Conservation (phyloP, 2,113 vertebrate species). For the Phalacrocorax aristotelis region DNA sequence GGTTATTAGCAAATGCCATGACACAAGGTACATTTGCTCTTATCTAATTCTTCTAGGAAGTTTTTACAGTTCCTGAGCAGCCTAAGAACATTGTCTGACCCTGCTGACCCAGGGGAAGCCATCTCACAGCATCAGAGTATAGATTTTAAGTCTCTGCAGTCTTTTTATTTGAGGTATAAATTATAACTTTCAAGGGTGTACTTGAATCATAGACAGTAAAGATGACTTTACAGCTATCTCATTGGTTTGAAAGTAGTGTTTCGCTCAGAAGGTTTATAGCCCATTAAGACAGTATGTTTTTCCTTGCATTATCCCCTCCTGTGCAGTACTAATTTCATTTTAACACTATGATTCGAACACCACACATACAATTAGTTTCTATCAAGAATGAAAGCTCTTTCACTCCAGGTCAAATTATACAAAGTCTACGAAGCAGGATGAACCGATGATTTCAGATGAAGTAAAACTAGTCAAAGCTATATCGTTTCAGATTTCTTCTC, state of each 20-base stretch:
- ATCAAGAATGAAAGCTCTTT: background rate
- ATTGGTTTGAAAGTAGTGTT: conserved; percentile 13
- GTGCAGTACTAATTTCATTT: conserved; percentile 53
- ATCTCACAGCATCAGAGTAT: background rate
- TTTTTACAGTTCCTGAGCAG: background rate
- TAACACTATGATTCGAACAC: conserved; percentile 33
- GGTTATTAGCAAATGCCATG: background rate
- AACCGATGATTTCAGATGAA: background rate
- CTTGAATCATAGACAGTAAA: background rate
- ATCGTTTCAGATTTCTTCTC: background rate
- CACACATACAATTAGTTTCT: conserved; percentile 16
- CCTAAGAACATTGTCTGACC: background rate
- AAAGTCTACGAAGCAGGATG: background rate
- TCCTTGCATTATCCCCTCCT: background rate
- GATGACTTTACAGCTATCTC: background rate
- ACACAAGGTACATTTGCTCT: background rate
- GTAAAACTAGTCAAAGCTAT: background rate
- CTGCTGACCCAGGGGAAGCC: background rate
- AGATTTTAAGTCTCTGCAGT: background rate
- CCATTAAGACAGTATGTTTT: conserved; percentile 19
- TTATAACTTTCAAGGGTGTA: background rate
- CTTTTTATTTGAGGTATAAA: background rate
- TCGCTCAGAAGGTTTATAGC: conserved; percentile 5
- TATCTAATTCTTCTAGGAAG: background rate
- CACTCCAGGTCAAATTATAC: conserved; percentile 31